A percentile compares a stretch with the other conserved stretches of the same genome.
Evolutionary conservation across 35 echinoderm and acorn worm genomes (phyloP).

Genomic region (Eucidaris tribuloides): DNA sequence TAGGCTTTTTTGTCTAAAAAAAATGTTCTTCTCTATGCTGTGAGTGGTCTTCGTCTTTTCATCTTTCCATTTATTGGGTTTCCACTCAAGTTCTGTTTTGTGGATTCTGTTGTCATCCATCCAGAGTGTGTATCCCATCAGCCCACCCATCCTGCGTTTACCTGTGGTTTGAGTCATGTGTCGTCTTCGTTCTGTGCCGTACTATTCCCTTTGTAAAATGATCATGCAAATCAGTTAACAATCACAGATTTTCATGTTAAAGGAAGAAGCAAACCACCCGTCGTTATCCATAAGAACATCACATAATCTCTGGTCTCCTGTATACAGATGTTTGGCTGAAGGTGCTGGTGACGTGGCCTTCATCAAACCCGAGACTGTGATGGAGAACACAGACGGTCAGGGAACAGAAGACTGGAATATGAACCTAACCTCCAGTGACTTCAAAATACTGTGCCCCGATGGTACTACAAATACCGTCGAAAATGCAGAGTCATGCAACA

Average conservation of each 20-base stretch:
- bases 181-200: neutral
- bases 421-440: neutral
- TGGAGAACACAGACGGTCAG: slow-evolving; percentile 30
- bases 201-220: neutral
- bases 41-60: too few species aligned
- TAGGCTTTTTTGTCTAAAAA: too few species aligned
- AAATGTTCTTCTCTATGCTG: too few species aligned
- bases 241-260: neutral
- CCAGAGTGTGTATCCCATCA: too few species aligned
- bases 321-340: slow-evolving; percentile 61
- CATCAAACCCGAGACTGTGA: slow-evolving; percentile 49
- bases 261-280: too few species aligned
- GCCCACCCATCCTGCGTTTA: neutral
- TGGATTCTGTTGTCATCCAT: too few species aligned
- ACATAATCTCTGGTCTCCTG: neutral
- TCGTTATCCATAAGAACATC: neutral
- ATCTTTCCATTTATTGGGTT: too few species aligned
- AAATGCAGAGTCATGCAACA: slow-evolving; percentile 33
- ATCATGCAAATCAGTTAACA: neutral
- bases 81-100: too few species aligned
- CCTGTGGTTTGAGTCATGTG: neutral
- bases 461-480: slow-evolving; percentile 14
- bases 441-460: slow-evolving; percentile 56
- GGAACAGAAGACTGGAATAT: slow-evolving; percentile 21
- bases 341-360: slow-evolving; percentile 74